A percentile compares a stretch with the other conserved stretches of the same genome.
Conservation (phyloP, 2,113 vertebrate genomes). For the Serilophus lunatus region DNA sequence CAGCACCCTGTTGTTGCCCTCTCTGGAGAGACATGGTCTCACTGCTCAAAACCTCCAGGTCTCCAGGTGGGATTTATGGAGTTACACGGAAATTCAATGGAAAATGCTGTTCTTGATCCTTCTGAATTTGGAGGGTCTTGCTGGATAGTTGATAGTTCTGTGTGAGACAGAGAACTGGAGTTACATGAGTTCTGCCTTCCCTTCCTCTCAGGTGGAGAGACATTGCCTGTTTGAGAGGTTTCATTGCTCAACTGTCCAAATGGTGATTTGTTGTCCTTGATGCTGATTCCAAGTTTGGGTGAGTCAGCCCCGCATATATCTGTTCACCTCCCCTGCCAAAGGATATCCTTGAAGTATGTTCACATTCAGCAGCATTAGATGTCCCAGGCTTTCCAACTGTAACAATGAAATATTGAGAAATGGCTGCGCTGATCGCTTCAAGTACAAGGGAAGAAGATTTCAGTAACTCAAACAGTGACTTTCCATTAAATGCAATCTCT, state of each 20-base stretch:
- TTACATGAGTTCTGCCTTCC: neutral
- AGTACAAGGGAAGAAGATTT: neutral
- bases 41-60: neutral
- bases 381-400: neutral
- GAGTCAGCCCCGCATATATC: neutral
- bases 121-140: neutral
- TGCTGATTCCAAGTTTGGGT: neutral
- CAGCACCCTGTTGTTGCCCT: neutral
- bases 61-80: neutral
- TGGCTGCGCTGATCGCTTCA: neutral
- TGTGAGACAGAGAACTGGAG: neutral
- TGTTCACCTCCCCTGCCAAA: neutral
- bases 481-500: neutral
- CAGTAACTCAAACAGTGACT: neutral
- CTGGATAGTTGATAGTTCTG: neutral
- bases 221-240: rapidly evolving
- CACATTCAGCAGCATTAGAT: neutral
- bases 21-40: neutral
- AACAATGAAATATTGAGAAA: constrained; percentile 21
- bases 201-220: neutral
- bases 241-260: neutral
- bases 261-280: neutral
- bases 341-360: neutral
- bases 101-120: neutral
- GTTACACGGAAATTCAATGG: neutral